Percentiles rank a stretch among this genome's conserved stretches.
These are phyloP conservation scores for Malurus elegans DNA, from an alignment of 2,113 vertebrate species.

Conservation along the genomic window DNA sequence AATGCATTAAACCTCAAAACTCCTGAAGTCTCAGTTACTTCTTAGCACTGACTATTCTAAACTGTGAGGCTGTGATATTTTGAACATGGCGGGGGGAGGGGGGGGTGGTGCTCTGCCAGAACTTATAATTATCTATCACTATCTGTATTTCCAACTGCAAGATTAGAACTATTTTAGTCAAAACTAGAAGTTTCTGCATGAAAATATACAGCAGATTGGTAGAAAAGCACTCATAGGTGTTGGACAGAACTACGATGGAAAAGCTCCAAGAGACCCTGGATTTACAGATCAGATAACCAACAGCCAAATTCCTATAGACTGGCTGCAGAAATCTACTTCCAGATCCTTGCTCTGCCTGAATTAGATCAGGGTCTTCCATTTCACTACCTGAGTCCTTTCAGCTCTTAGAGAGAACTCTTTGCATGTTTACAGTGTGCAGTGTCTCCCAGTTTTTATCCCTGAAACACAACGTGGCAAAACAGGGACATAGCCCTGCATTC, in stretches of 20 bases:
- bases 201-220: background rate
- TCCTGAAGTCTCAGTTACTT: background rate
- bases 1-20: background rate
- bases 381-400: background rate
- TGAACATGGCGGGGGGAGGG: background rate
- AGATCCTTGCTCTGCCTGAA: background rate
- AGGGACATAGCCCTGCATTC: background rate
- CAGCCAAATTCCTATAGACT: background rate
- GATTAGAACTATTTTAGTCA: background rate
- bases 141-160: slow-evolving; percentile 1
- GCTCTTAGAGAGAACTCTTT: background rate
- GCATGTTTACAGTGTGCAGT: background rate
- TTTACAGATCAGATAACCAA: background rate
- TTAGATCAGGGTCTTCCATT: background rate
- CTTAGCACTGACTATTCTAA: background rate
- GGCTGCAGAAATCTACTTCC: background rate
- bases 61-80: slow-evolving; percentile 1
- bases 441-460: background rate
- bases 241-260: background rate
- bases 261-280: background rate
- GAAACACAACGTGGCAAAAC: background rate
- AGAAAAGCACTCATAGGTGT: background rate
- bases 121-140: background rate
- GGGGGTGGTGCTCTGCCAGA: background rate
- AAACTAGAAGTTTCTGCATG: background rate